phyloP scores from a whole-genome alignment of 2,113 vertebrate genomes.

The Tinamus guttatus region DNA sequence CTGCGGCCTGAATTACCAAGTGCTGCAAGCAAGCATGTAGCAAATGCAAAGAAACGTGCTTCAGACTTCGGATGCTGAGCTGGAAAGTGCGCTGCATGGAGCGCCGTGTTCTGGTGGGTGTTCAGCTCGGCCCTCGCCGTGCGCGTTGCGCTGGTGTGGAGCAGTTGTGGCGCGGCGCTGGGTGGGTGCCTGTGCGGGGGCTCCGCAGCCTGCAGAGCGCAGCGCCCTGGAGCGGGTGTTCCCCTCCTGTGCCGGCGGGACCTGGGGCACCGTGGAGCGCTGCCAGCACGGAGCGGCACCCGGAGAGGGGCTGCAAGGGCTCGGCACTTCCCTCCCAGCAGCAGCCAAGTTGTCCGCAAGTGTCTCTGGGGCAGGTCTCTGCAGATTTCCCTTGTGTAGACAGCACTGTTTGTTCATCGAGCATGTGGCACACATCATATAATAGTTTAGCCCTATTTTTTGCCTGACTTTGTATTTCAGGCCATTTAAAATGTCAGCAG shows the following conservation, averaged over 20 bases:
- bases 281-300: rapidly evolving
- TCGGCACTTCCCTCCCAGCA: rapidly evolving
- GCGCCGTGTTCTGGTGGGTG: rapidly evolving
- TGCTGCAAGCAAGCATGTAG: not conserved
- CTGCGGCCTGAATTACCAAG: not conserved
- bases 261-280: rapidly evolving
- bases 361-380: not conserved
- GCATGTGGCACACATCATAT: rapidly evolving
- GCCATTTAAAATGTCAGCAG: not conserved
- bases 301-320: not conserved
- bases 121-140: not conserved
- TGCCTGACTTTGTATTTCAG: not conserved
- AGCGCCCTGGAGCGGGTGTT: not conserved
- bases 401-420: not conserved
- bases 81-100: rapidly evolving
- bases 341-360: not conserved
- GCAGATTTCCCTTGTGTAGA: not conserved
- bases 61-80: rapidly evolving
- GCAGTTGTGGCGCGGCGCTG: too few species aligned
- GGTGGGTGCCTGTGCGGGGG: not conserved
- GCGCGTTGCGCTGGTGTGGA: rapidly evolving
- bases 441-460: not conserved
- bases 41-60: not conserved
- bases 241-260: rapidly evolving
- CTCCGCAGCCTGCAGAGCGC: not conserved